A percentile compares a stretch with the other conserved stretches of the same genome.
phyloP scores from a whole-genome alignment of 2,113 vertebrate genomes.

The Hypanus sabinus region DNA sequence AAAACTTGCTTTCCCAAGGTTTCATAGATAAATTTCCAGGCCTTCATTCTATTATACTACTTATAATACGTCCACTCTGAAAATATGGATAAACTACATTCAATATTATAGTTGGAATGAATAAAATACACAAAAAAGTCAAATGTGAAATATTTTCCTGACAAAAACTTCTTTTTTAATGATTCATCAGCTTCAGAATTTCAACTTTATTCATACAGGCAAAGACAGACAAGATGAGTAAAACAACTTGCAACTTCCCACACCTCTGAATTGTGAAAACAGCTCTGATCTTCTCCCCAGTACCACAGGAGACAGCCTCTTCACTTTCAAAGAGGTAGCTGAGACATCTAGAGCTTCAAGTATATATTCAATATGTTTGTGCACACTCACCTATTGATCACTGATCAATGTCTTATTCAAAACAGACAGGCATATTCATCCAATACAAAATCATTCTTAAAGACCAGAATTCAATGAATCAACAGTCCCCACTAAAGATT shows the following conservation, averaged over 20 bases:
- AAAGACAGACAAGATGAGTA: not conserved
- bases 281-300: not conserved
- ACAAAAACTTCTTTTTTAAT: slow-evolving; percentile 1
- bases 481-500: no score
- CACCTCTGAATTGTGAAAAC: slow-evolving; percentile 11
- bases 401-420: not conserved
- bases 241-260: not conserved
- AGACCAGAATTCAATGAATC: not conserved
- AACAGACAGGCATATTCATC: not conserved
- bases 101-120: not conserved
- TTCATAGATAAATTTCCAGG: no score
- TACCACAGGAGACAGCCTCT: slow-evolving; percentile 12
- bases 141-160: not conserved
- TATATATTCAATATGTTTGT: not conserved
- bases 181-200: slow-evolving; percentile 26
- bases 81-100: not conserved
- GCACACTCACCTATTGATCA: not conserved
- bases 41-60: not conserved
- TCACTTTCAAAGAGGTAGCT: not conserved
- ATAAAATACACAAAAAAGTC: not conserved
- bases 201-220: not conserved
- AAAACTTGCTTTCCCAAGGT: no score
- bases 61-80: no score
- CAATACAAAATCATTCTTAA: not conserved
- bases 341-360: not conserved